Conservation (phyloP, 2,113 vertebrate genomes). For the Ifrita kowaldi region DNA sequence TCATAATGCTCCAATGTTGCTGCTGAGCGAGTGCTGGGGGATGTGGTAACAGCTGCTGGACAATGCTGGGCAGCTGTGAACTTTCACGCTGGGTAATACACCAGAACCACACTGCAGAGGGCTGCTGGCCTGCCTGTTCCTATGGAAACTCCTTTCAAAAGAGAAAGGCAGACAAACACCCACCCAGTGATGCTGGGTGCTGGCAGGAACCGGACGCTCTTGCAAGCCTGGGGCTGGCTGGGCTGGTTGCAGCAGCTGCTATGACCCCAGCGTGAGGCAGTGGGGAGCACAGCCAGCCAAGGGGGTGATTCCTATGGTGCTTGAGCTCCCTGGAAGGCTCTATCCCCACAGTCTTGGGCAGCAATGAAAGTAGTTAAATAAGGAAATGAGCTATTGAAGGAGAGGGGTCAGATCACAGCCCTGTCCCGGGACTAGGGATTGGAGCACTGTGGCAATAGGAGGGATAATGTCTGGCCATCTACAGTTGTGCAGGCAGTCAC, state of each 20-base stretch:
- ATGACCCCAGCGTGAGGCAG: not conserved
- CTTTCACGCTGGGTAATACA: constrained; percentile 34
- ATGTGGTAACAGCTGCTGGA: constrained; percentile 40
- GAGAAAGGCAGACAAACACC: not conserved
- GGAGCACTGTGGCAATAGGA: not conserved
- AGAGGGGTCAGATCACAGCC: not conserved
- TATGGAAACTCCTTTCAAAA: constrained; percentile 20
- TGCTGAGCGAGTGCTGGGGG: not conserved
- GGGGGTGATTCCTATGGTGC: not conserved
- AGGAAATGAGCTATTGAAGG: not conserved
- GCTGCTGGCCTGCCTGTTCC: constrained; percentile 5
- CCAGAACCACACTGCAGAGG: not conserved
- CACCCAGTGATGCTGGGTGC: not conserved
- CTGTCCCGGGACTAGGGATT: not conserved
- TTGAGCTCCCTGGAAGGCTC: not conserved
- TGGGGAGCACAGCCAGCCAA: not conserved
- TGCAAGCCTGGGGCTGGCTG: not conserved
- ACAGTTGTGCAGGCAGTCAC: not conserved
- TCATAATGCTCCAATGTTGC: accelerated
- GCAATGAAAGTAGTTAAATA: not conserved
- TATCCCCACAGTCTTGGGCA: not conserved
- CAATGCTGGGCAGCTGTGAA: constrained; percentile 27
- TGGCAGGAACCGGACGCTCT: not conserved
- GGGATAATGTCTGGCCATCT: not conserved
- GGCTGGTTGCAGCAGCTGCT: not conserved